Evolutionary conservation across 2,113 vertebrate species (phyloP), one percentile per base, ranked within the genome.

Genomic region (Aleadryas rufinucha): DNA sequence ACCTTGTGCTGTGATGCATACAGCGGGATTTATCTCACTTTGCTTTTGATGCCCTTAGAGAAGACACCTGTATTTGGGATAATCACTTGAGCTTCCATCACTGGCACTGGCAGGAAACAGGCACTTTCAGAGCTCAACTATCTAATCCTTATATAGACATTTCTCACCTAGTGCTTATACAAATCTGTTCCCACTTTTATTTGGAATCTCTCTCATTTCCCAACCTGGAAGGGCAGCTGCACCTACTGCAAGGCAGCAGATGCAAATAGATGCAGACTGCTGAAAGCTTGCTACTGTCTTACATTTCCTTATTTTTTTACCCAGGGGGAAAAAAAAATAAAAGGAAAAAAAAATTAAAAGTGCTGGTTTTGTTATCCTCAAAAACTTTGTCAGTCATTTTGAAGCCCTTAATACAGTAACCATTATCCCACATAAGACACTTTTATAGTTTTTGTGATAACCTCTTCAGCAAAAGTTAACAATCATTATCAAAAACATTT

Each of bases 301-400:
- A 31, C 24, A 13, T 52, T 45, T 59, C 33, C 2, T 50, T 33
- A 13, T 19, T 11, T 45, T 45, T 28, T 24, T 4, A 16, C 11
- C 10, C 11, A 28, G n/a, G 21, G 16, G 18, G 8, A 15, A 19
- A 27, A 17, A 33, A 17, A 7, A 4, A 5, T 5, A 28, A 13
- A 3, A 4, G 16, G 10, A 24, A 7, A 7, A 14, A 3, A 13
- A 14, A 31, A 17, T 6, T 0, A 37, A 44, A 47, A 17, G 2
- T 6, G 5, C 4, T 68, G 21, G 0, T 27, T 87, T 79, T 89
- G 5, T 35, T 65, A 69, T 65, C 16, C 14, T 74, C 15, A 57
- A 37, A 75, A 84, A 70, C 2, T 16, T 0, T 35, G 12, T 19
- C 23, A 30, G 4, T 1, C 44, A 84, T 72, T 94, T 81, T 49